Conservation (phyloP, 2,888 invertebrate genomes). For the Cephonodes hylas region DNA sequence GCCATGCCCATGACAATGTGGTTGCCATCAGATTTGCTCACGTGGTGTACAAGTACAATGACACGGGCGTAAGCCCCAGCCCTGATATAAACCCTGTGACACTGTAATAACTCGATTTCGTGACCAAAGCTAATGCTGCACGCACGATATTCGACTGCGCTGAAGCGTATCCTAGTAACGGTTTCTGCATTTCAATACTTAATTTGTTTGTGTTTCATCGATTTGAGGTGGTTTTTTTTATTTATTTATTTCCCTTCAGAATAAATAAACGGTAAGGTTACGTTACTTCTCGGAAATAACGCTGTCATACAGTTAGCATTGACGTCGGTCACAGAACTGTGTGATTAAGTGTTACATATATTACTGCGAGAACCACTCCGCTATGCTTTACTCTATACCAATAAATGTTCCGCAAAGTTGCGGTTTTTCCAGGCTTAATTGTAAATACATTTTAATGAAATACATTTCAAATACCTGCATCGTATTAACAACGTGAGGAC, state of each 20-base stretch:
- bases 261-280: not conserved
- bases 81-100: constrained; percentile 15
- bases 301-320: not conserved
- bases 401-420: not conserved
- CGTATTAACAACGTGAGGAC: not conserved
- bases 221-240: not conserved
- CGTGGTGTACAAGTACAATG: constrained; percentile 43
- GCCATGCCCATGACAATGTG: constrained; percentile 47
- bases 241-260: not conserved
- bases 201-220: constrained; percentile 6
- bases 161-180: constrained; percentile 72
- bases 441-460: not conserved
- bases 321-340: constrained; percentile 32
- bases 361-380: not conserved
- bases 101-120: constrained; percentile 40
- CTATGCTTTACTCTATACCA: not conserved
- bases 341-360: not conserved
- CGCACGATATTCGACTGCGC: constrained; percentile 44
- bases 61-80: constrained; percentile 31
- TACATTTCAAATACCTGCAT: not conserved
- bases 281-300: not conserved
- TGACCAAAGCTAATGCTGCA: constrained; percentile 49
- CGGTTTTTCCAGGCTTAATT: not conserved
- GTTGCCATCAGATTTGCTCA: constrained; percentile 36
- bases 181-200: constrained; percentile 72